Evolutionary conservation across 2,113 vertebrate genomes (phyloP).

Genomic region (Myodes glareolus): DNA sequence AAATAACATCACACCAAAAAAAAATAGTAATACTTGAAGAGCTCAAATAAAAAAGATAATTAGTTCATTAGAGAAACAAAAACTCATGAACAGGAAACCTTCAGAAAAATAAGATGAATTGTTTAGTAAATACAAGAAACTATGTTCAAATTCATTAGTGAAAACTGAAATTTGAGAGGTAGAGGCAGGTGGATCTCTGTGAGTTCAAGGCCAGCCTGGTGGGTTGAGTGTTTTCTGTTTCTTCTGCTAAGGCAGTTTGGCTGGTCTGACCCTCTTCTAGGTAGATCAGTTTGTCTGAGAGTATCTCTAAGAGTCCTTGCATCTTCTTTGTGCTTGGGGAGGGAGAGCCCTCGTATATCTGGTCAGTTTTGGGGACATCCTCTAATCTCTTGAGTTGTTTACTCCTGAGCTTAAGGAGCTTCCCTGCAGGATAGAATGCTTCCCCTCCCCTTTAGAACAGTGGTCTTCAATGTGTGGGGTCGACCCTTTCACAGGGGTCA

Average conservation of each 20-base stretch:
- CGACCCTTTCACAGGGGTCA: not conserved
- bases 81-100: conserved; percentile 40
- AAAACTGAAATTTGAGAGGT: conserved; percentile 24
- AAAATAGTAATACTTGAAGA: conserved; percentile 13
- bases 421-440: not conserved
- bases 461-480: not conserved
- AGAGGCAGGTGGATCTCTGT: not conserved
- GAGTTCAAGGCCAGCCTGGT: not conserved
- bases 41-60: not conserved
- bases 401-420: not conserved
- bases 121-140: conserved; percentile 18
- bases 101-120: conserved; percentile 29
- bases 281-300: not conserved
- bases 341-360: not conserved
- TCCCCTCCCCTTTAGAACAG: not conserved
- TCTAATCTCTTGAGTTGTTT: not conserved
- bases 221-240: no score
- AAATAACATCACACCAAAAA: conserved; percentile 43
- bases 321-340: not conserved
- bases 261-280: not conserved
- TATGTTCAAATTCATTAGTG: conserved; percentile 41
- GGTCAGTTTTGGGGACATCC: not conserved
- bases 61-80: conserved; percentile 14
- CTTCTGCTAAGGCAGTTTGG: not conserved
- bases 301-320: not conserved